Percentiles rank a stretch among this genome's conserved stretches.
phyloP scores from a whole-genome alignment of 2,797 vertebrate species.

The Ispidina picta region DNA sequence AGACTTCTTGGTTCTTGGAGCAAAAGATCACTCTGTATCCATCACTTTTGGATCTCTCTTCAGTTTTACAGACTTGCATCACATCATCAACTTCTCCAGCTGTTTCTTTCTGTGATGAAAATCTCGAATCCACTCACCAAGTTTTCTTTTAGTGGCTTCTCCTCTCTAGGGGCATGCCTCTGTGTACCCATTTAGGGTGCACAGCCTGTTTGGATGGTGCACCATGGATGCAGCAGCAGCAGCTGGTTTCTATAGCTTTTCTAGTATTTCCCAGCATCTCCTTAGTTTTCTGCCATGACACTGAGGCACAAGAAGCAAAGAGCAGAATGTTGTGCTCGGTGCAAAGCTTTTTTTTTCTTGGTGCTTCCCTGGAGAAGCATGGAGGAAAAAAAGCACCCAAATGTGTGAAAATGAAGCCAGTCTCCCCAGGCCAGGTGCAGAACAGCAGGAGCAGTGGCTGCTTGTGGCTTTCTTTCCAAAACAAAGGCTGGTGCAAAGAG shows the following conservation, averaged over 20 bases:
- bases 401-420: rapidly evolving
- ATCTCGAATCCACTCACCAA: neutral
- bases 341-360: rapidly evolving
- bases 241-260: neutral
- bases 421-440: neutral
- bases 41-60: neutral
- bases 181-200: neutral
- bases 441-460: neutral
- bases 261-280: neutral
- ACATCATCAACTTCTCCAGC: neutral
- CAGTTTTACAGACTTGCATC: neutral
- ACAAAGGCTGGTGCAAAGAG: too few species aligned
- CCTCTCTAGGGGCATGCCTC: neutral
- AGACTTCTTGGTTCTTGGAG: neutral
- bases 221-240: neutral
- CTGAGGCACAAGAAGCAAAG: neutral
- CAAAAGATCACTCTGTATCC: neutral
- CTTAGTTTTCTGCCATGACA: neutral
- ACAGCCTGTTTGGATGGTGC: neutral
- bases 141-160: neutral
- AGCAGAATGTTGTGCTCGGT: neutral
- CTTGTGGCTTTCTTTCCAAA: neutral
- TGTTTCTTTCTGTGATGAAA: neutral
- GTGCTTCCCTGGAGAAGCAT: neutral
- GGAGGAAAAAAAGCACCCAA: too few species aligned